Base-by-base conservation (phyloP, 2,888 invertebrate species). In the Coelopa pilipes region DNA sequence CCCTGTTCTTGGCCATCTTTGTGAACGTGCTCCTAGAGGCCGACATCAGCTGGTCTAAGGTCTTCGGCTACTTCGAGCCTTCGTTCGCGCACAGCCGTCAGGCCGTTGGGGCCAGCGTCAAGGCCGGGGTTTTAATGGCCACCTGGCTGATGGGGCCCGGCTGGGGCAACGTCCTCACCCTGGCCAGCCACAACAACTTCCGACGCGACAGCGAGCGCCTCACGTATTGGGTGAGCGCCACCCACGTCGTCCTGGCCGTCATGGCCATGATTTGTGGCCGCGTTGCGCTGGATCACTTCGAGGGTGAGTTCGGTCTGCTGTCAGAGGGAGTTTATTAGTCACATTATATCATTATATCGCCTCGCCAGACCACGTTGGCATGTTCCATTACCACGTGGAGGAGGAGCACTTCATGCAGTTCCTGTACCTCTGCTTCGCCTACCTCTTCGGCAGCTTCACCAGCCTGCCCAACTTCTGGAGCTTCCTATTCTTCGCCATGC, bases 161-260 rank as follows among this genome's bases (percentile, higher is more conserved):
- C 0, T 94, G 94, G 92, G 95, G 95, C 45, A 94, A 94, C 19
- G 90, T 95, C 62, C 89, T 95, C 72, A 93, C 93, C 82, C 92
- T 94, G 91, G 93, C 95, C 69, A 95, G 95, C 84, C 95, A 93
- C 84, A 95, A 95, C 85, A 90, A 90, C 78, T 94, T 94, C 82
- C 89, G 91, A 79, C 93, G 93, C 81, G 92, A 92, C 80, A 93
- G 92, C 80, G 89, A 92, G 68, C 82, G 82, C 10, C 74, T 82
- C 24, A 82, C 82, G 9, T 72, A 83, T 59, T 85, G 85, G 85
- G 83, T 84, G 63, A 81, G 84, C 34, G 47, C 82, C 0, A 86
- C 83, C 11, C 84, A 85, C 62, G 76, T 85, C 4, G 72, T 81
- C 1, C 76, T 86, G 71, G 80, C 82, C 0, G 21, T 84, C 17